phyloP scores from a whole-genome alignment of 2,113 vertebrate species.

The Heliornis fulica region DNA sequence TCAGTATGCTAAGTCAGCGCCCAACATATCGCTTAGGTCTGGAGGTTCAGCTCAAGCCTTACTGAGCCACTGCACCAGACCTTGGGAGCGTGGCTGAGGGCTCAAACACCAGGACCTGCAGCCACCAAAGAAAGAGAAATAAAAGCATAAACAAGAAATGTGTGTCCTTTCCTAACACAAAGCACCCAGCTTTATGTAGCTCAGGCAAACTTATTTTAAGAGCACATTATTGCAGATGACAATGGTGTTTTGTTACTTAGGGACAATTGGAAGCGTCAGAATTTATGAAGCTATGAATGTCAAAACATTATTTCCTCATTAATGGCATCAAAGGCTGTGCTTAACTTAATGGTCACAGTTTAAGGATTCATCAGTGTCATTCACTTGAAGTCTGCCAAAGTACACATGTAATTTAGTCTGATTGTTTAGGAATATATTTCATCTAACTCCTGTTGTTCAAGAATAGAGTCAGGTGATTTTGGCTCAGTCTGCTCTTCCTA shows the following conservation, averaged over 20 bases:
- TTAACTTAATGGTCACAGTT: slow-evolving; percentile 34
- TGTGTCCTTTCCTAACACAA: background rate
- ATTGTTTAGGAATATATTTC: slow-evolving; percentile 38
- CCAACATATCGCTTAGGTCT: background rate
- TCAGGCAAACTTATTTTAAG: background rate
- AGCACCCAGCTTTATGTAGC: accelerated
- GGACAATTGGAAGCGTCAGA: background rate
- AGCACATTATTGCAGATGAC: background rate
- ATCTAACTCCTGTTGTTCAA: slow-evolving; percentile 3
- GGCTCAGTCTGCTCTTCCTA: background rate
- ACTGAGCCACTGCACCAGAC: slow-evolving; percentile 33
- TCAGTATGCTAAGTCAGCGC: slow-evolving; percentile 7
- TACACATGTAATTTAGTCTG: slow-evolving; percentile 25
- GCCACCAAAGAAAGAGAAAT: background rate
- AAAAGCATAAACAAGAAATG: background rate
- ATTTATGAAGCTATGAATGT: background rate
- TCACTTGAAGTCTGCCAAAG: slow-evolving; percentile 33
- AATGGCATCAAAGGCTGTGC: background rate
- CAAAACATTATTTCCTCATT: slow-evolving; percentile 39
- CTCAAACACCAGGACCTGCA: background rate
- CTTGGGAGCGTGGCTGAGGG: background rate
- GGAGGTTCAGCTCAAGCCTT: slow-evolving; percentile 5
- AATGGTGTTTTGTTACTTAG: background rate
- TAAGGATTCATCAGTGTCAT: slow-evolving; percentile 15
- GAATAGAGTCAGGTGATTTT: background rate